Evolutionary conservation across 2,797 vertebrate species (phyloP).

Genomic region (Melanotaenia nigrans): DNA sequence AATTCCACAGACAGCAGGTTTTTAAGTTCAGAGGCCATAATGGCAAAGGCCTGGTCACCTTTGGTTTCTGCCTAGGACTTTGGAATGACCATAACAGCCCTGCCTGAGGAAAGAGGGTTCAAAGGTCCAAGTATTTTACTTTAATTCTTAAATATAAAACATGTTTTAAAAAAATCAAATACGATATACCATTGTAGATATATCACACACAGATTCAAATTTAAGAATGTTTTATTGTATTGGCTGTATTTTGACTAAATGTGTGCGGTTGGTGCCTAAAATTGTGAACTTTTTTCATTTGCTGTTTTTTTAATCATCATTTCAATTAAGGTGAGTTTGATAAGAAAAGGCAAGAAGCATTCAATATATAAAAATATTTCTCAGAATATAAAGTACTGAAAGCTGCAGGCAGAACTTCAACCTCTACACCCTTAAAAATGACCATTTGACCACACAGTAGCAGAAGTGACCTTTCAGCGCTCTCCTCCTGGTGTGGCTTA

Average conservation of each 20-base stretch:
- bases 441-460: constrained; percentile 47
- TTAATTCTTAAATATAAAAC: constrained; percentile 4
- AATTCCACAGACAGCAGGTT: constrained; percentile 36
- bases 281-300: no score
- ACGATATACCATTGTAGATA: neutral
- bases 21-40: constrained; percentile 36
- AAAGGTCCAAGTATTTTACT: constrained; percentile 15
- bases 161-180: neutral
- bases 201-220: neutral
- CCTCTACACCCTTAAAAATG: constrained; percentile 35
- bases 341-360: neutral
- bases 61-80: constrained; percentile 37
- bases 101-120: constrained; percentile 40
- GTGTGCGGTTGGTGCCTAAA: no score
- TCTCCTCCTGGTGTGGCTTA: constrained; percentile 39
- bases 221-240: neutral
- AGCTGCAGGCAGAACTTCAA: constrained; percentile 42
- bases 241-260: neutral
- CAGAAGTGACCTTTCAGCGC: constrained; percentile 59
- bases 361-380: constrained; percentile 20
- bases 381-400: constrained; percentile 30
- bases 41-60: constrained; percentile 55
- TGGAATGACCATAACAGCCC: constrained; percentile 39
- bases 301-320: neutral
- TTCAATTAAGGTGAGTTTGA: neutral